Conservation (phyloP, 2,888 invertebrate species). For the Lycia hirtaria region DNA sequence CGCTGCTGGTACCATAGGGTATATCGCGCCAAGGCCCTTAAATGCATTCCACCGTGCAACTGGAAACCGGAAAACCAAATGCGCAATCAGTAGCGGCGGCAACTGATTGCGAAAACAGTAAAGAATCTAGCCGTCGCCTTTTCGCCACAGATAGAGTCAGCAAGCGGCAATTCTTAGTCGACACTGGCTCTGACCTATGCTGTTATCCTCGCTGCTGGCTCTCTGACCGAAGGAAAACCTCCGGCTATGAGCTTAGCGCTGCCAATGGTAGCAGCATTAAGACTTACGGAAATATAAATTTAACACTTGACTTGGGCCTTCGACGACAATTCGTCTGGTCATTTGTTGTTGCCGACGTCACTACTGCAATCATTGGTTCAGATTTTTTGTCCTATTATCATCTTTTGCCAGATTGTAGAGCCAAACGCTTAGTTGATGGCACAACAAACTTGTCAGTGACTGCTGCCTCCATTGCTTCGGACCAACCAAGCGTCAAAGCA, state of each 20-base stretch:
- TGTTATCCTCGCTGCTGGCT: too few species aligned
- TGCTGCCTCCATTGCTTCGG: not conserved
- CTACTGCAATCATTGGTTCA: conserved; percentile 28
- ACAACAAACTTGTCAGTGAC: conserved; percentile 11
- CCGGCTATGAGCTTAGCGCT: conserved; percentile 24
- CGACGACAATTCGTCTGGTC: conserved; percentile 37
- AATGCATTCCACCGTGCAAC: conserved; percentile 39
- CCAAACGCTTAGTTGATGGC: conserved; percentile 24
- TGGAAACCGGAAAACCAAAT: conserved; percentile 11
- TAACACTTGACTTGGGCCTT: too few species aligned
- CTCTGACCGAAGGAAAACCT: too few species aligned
- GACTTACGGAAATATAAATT: conserved; percentile 26
- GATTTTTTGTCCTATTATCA: conserved; percentile 25
- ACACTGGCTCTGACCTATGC: too few species aligned
- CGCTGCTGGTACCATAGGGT: not conserved
- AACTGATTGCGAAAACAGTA: not conserved
- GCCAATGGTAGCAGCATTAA: conserved; percentile 36
- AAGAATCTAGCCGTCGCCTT: too few species aligned
- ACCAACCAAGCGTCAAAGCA: conserved; percentile 6
- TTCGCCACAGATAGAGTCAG: not conserved
- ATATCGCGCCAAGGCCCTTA: not conserved
- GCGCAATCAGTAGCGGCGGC: conserved; percentile 31
- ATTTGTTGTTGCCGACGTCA: conserved; percentile 40
- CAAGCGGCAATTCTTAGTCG: not conserved
- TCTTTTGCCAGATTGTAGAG: conserved; percentile 24